Evolutionary conservation across 1,140 invertebrate genomes (phyloP), one percentile per base, ranked within the genome.

Genomic region (Microplitis mediator): DNA sequence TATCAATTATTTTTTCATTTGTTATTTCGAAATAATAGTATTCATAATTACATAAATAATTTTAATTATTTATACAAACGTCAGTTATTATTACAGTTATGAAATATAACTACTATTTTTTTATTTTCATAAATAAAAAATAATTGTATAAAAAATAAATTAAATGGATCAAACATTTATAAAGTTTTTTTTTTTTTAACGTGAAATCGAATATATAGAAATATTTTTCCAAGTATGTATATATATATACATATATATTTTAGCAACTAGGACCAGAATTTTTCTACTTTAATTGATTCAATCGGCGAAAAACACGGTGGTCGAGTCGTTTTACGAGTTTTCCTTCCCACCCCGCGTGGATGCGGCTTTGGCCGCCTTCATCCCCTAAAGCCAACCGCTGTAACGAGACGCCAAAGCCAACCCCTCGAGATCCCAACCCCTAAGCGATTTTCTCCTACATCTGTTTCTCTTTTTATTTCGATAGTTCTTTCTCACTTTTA

Each of bases 251-350:
- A 63, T 63, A 45, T 45, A 45, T 45, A 11, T 45, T 45, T 45
- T 5, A 45, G 39, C 39, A 45, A 45, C 39, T 45, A 45, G 39
- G 3, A 45, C 69, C 71, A 73, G 75, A 79, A 73, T 83, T 82
- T 81, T 80, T 81, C 77, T 75, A 80, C 82, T 82, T 80, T 84
- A 84, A 84, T 84, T 84, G 82, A 82, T 84, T 84, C 81, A 84
- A 84, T 82, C 82, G 80, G 79, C 76, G 82, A 82, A 84, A 84
- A 84, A 84, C 82, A 84, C 82, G 82, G 51, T 71, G 67, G 63
- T 36, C 73, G 77, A 76, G 75, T 70, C 69, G 73, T 77, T 73
- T 74, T 76, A 69, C 72, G 69, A 68, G 64, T 60, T 63, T 50
- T 8, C 63, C 54, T 61, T 68, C 67, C 16, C 51, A 52, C 71